Evolutionary conservation across 2,888 invertebrate genomes (phyloP), one percentile per base, ranked within the genome.

Genomic region (Arenicola marina): DNA sequence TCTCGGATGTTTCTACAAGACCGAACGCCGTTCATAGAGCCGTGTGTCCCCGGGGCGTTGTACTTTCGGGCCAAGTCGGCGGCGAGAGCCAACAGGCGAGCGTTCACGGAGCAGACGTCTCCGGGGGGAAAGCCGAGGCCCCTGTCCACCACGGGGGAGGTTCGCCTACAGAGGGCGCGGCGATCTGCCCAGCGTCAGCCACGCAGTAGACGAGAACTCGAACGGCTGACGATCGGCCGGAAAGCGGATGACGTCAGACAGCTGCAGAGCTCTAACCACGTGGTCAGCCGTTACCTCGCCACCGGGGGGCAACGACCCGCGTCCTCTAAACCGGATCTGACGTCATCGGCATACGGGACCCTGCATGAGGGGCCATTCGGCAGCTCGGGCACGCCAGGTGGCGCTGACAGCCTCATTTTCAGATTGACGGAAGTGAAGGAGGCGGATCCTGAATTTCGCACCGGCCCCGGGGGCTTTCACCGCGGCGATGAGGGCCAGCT

Each of bases 11-110:
- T 75, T 60, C 61, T 77, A 2, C 64, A 74, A 51, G 76, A 75
- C 43, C 75, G 73, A 59, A 31, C 58, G 21, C 77, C 78, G 1
- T 61, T 79, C 32, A 74, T 78, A 28, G 75, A 78, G 56, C 78
- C 79, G 1, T 63, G 64, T 11, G 72, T 78, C 7, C 76, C 77
- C 3, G 76, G 76, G 56, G 64, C 76, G 0, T 68, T 79, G 4
- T 75, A 75, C 58, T 75, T 75, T 61, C 60, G 73, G 46, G 67
- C 71, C 15, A 63, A 61, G 28, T 46, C 62, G 11, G 46, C 29
- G 3, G 26, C 4, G 4, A 7, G 56, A 38, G 44, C 59, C n/a
- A 1, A 38, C 26, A 21, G 56, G 56, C 11, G 24, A 29, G n/a
- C 32, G 34, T 11, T 34, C 21, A 0, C 56, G 28, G n/a, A 57